Base-by-base conservation (phyloP, 2,888 invertebrate genomes). In the Agapostemon virescens region DNA sequence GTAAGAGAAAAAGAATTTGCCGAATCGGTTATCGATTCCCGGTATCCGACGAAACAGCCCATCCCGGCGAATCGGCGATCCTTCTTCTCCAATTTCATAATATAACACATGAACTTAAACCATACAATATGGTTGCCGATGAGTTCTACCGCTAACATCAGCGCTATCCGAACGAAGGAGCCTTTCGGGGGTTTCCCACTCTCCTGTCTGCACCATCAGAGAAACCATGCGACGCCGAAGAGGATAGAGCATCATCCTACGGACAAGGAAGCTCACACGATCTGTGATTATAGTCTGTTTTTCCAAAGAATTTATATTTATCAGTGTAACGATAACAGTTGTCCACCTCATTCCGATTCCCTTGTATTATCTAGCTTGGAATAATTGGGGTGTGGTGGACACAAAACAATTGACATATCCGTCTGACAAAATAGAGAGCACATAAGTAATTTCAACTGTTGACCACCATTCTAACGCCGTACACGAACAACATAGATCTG, bases 1-100 rank as follows among this genome's bases (percentile, higher is more conserved):
- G 61, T 61, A 61, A 61, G 61, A 33, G 61, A 61, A 61, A 33
- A 61, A 33, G 61, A 61, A 61, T 61, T 33, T 30, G 33, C 11
- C 61, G 61, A n/a, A 61, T 55, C 55, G 55, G 26, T 6, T 26
- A 55, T 55, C 20, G 33, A 33, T 33, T 55, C 20, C 61, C 55
- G 26, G 55, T 55, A 55, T 55, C 26, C 20, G 30, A 61, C 33
- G 33, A 30, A 11, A 61, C n/a, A n/a, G n/a, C n/a, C n/a, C n/a
- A n/a, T n/a, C n/a, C n/a, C n/a, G n/a, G n/a, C n/a, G n/a, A n/a
- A 33, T 61, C 33, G 61, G 33, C 61, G 61, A 61, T 61, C 33
- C 61, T 61, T 61, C 61, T 61, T 61, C 61, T 33, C 61, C 33
- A 33, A 61, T 61, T 61, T 49, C 4, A 49, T 42, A 45, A 23